Base-by-base conservation (phyloP, 2,113 vertebrate species). In the Prionailurus bengalensis region DNA sequence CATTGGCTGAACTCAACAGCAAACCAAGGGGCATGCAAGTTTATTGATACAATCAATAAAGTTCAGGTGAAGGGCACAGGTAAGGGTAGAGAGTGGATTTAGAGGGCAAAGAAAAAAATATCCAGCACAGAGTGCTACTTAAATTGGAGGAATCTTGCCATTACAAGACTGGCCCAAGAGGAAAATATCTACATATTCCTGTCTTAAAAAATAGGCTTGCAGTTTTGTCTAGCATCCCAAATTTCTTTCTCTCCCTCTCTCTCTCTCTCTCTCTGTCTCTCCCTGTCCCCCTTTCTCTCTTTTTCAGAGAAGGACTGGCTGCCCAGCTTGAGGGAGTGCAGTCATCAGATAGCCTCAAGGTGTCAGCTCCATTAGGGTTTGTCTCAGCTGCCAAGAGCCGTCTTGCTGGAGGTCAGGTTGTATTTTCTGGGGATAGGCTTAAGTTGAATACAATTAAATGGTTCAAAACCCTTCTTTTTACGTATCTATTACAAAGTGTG, bases 371-470 rank as follows among this genome's bases (percentile, higher is more conserved):
- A 36, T 89, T 23, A 83, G 58, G 13, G 25, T 87, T 91, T 84
- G 55, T 89, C 27, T 82, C 42, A 81, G 27, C 19, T 85, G 76
- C 29, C 63, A 92, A 79, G 36, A 87, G 25, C 53, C 33, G 13
- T 81, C 82, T 78, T 87, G 4, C 45, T 8, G 53, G 39, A 94
- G 51, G 71, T 89, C 81, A 88, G n/a, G 23, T 92, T 9, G 33
- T 95, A 21, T 48, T 97, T 97, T 93, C 92, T 94, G 61, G 42
- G 29, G 36, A n/a, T 73, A 90, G 61, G 36, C 13, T 93, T 82
- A 61, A 94, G 4, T 70, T 85, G 66, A 91, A 85, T 93, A 84
- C 48, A 96, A 91, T 76, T 51, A 89, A 86, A 68, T 82, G 76
- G 70, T 65, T 84, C 63, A 70, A 85, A 95, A 42, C 15, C 10